Conservation (phyloP, 2,888 invertebrate species). For the Hedychridium roseum region DNA sequence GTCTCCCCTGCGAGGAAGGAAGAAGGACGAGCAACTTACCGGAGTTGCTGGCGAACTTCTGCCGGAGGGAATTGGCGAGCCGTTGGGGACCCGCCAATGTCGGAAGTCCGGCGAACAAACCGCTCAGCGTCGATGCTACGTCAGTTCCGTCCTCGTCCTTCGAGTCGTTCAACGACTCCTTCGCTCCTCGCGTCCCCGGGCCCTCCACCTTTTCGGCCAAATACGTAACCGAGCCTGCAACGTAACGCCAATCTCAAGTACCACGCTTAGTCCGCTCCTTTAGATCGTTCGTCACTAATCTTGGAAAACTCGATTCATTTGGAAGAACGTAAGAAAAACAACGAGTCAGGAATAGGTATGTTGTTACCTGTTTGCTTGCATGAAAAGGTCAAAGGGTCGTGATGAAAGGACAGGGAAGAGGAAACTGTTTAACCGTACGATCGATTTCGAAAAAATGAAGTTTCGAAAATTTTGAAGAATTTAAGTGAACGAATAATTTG, state of each 20-base stretch:
- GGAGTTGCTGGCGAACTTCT: slow-evolving; percentile 58
- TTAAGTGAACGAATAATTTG: no score
- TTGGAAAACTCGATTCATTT: no score
- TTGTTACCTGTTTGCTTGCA: no score
- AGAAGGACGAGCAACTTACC: slow-evolving; percentile 47
- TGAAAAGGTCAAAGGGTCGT: no score
- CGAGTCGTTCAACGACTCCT: slow-evolving; percentile 61
- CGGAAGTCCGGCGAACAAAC: slow-evolving; percentile 59
- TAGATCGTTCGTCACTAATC: slow-evolving; percentile 1
- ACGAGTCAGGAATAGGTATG: no score
- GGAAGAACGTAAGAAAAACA: no score
- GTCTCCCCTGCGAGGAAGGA: neutral
- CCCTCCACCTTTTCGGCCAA: slow-evolving; percentile 63
- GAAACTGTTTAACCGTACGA: no score
- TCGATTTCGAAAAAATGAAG: no score
- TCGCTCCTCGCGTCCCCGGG: slow-evolving; percentile 58
- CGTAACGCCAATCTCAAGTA: neutral
- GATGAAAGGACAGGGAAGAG: no score
- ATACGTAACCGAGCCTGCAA: slow-evolving; percentile 57
- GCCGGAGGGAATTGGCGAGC: slow-evolving; percentile 60
- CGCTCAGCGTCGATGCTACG: slow-evolving; percentile 58
- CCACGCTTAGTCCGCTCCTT: slow-evolving; percentile 12
- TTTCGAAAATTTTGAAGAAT: no score
- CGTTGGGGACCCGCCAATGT: slow-evolving; percentile 61
- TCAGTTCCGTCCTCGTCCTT: slow-evolving; percentile 53